Evolutionary conservation across 2,888 invertebrate genomes (phyloP).

Genomic region (Dorcus parallelipipedus): DNA sequence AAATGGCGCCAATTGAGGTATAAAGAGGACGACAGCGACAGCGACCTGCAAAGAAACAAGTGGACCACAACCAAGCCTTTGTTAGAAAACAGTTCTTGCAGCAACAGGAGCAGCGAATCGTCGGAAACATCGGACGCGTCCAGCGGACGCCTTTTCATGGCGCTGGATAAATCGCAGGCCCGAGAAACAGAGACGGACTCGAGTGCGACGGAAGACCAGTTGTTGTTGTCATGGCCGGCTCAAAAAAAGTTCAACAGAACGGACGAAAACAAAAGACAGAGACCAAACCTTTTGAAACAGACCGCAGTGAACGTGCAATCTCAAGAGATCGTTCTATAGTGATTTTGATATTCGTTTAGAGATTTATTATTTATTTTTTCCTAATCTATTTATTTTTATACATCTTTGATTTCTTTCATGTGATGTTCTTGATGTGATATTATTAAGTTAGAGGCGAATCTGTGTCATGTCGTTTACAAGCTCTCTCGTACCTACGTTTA

Average conservation of each 20-base stretch:
- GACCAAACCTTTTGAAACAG: conserved; percentile 32
- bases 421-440: conserved; percentile 38
- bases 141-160: conserved; percentile 44
- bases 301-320: conserved; percentile 35
- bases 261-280: conserved; percentile 15
- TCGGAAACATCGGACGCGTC: conserved; percentile 47
- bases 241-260: conserved; percentile 35
- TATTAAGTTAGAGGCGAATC: conserved; percentile 17
- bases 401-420: conserved; percentile 20
- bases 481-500: too few species aligned
- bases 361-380: conserved; percentile 18
- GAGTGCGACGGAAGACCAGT: conserved; percentile 45
- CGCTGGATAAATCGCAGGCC: conserved; percentile 39
- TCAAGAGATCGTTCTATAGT: conserved; percentile 40
- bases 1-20: conserved; percentile 44
- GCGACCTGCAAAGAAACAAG: conserved; percentile 30
- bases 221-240: conserved; percentile 57
- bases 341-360: conserved; percentile 2
- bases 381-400: conserved; percentile 3
- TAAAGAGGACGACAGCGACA: conserved; percentile 38
- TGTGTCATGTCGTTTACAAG: neutral
- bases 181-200: conserved; percentile 13
- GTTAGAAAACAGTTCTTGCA: conserved; percentile 31
- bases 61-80: conserved; percentile 37
- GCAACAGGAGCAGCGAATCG: conserved; percentile 49